A percentile compares a stretch with the other conserved stretches of the same genome.
Evolutionary conservation across 2,113 vertebrate species (phyloP).

Genomic region (Dermatemys mawii): DNA sequence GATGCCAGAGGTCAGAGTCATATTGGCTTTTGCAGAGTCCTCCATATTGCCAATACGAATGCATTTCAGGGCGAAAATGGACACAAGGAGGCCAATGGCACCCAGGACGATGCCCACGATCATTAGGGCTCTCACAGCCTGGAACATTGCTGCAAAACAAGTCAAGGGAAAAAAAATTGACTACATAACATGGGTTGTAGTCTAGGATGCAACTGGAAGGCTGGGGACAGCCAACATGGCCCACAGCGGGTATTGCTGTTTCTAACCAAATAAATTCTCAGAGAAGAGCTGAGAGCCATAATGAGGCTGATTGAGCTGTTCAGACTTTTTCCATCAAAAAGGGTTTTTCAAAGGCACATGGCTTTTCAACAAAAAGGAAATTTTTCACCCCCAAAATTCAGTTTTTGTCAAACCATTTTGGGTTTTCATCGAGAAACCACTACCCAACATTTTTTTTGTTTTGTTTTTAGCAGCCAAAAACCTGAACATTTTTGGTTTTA

Average conservation of each 20-base stretch:
- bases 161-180: rapidly evolving
- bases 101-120: constrained; percentile 88
- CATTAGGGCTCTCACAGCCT: constrained; percentile 91
- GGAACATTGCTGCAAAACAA: constrained; percentile 84
- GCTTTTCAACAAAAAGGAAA: neutral
- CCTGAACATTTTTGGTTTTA: neutral
- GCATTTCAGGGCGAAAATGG: constrained; percentile 90
- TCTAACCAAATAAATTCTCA: neutral
- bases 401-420: neutral
- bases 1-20: constrained; percentile 89
- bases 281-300: neutral
- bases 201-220: neutral
- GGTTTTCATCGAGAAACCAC: neutral
- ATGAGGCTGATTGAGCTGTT: neutral
- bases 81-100: constrained; percentile 82
- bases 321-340: neutral
- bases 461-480: neutral
- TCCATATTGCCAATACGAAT: constrained; percentile 91
- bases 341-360: neutral
- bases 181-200: too few relatives aligned
- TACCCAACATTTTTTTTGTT: neutral
- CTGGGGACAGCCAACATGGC: neutral
- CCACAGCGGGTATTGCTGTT: neutral
- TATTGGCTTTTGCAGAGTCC: constrained; percentile 88
- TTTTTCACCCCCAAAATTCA: neutral